phyloP scores from a whole-genome alignment of 1,140 invertebrate genomes.

The Calliopsis andreniformis region DNA sequence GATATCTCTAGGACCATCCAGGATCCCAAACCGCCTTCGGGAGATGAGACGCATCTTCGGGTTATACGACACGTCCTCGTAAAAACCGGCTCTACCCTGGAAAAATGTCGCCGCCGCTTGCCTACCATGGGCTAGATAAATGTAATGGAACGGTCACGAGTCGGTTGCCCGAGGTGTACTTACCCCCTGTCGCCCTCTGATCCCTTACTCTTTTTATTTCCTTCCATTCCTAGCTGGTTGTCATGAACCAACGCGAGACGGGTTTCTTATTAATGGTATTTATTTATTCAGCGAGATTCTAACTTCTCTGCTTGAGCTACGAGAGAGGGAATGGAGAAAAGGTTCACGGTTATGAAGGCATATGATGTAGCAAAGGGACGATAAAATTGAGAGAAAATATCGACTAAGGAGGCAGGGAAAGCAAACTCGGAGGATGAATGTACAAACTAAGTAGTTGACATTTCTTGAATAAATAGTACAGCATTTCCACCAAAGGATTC shows the following conservation, averaged over 20 bases:
- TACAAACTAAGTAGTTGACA: too few species aligned
- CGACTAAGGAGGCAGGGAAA: too few species aligned
- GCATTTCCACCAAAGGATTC: too few species aligned
- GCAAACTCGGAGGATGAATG: too few species aligned
- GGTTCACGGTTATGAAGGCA: too few species aligned
- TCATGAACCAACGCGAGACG: neutral
- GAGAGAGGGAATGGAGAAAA: too few species aligned
- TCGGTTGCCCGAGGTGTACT: conserved; percentile 16
- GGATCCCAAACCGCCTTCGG: too few species aligned
- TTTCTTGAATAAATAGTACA: too few species aligned
- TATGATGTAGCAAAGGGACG: too few species aligned
- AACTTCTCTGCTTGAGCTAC: too few species aligned
- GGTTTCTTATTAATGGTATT: conserved; percentile 5
- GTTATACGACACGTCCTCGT: conserved; percentile 2
- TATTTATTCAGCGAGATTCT: neutral
- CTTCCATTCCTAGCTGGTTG: too few species aligned
- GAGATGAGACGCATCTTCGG: neutral
- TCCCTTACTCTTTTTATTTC: conserved; percentile 29
- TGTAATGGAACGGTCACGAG: conserved; percentile 51
- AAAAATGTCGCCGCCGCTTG: conserved; percentile 23
- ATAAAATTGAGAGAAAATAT: too few species aligned
- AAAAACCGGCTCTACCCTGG: conserved; percentile 21
- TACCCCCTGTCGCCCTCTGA: conserved; percentile 5
- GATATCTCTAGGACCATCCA: conserved; percentile 4
- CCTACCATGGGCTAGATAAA: conserved; percentile 33